phyloP scores from a whole-genome alignment of 2,888 invertebrate genomes.

The Lasioglossum vierecki region DNA sequence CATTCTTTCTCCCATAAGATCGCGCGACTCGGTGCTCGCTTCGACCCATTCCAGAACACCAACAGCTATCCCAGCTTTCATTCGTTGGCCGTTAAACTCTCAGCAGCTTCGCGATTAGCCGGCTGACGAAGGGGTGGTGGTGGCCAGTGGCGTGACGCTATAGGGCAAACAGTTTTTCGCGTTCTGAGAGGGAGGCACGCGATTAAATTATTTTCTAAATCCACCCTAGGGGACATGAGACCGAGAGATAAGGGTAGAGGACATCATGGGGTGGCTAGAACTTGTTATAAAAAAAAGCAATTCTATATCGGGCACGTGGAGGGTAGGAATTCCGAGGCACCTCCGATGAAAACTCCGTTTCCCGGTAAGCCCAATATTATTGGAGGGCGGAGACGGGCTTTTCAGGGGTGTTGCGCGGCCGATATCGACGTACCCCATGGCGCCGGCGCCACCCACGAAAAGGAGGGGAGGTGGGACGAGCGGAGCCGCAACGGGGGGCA shows the following conservation, averaged over 20 bases:
- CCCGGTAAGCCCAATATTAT: slow-evolving; percentile 57
- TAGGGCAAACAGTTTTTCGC: not conserved
- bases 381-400: slow-evolving; percentile 61
- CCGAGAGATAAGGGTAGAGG: not conserved
- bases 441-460: slow-evolving; percentile 79
- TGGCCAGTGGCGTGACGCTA: not conserved
- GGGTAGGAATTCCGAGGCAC: slow-evolving; percentile 28
- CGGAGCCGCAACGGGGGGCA: slow-evolving; percentile 1
- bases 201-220: not conserved
- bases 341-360: slow-evolving; percentile 33
- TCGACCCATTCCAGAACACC: not conserved
- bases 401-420: slow-evolving; percentile 63
- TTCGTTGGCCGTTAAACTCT: not conserved
- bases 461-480: slow-evolving; percentile 25
- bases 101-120: not conserved
- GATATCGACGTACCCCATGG: slow-evolving; percentile 79
- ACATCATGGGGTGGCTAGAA: not conserved
- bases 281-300: not conserved
- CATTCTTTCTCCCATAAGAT: not conserved
- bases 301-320: not conserved
- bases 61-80: not conserved
- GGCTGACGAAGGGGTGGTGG: not conserved
- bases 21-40: not conserved
- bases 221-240: not conserved
- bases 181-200: not conserved